These are phyloP conservation scores for Hiodon tergisus DNA, from an alignment of 2,113 vertebrate genomes.

Conservation along the genomic window DNA sequence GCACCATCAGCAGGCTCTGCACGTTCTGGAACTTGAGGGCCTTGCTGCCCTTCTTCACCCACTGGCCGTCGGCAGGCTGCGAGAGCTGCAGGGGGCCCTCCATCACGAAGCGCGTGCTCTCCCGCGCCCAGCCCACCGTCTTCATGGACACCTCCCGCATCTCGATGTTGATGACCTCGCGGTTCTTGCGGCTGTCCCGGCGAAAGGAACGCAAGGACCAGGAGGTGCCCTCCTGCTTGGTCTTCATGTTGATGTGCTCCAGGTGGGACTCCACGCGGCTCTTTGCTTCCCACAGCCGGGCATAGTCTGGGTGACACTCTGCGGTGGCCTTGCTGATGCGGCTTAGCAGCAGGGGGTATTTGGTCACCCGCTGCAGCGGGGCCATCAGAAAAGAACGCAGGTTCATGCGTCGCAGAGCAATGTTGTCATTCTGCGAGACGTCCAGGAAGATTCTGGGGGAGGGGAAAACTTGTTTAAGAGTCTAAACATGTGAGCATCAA, in stretches of 20 bases:
- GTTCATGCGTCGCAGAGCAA: constrained; percentile 82
- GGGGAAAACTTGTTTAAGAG: constrained; percentile 12
- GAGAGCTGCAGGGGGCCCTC: constrained; percentile 80
- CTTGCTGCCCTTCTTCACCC: constrained; percentile 83
- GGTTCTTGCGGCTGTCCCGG: constrained; percentile 80
- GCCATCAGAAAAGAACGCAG: constrained; percentile 87
- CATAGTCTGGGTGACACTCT: constrained; percentile 75
- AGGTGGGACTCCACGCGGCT: constrained; percentile 83
- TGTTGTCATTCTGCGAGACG: constrained; percentile 90
- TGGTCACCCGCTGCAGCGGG: constrained; percentile 83
- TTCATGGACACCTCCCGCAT: constrained; percentile 83
- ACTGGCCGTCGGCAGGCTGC: constrained; percentile 80
- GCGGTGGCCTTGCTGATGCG: constrained; percentile 80
- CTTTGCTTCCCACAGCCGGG: constrained; percentile 79
- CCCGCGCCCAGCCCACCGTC: constrained; percentile 77
- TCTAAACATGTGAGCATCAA: neutral
- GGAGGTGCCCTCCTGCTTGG: constrained; percentile 78
- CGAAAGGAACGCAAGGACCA: constrained; percentile 86
- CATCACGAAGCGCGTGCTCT: constrained; percentile 82
- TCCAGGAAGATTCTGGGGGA: constrained; percentile 80
- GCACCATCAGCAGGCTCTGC: constrained; percentile 81
- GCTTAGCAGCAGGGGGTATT: constrained; percentile 81
- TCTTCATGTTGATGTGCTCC: constrained; percentile 93
- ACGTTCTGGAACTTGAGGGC: constrained; percentile 87
- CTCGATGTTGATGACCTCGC: constrained; percentile 82